Evolutionary conservation across 2,888 invertebrate species (phyloP), one percentile per base, ranked within the genome.

Genomic region (Drosophila mettleri): DNA sequence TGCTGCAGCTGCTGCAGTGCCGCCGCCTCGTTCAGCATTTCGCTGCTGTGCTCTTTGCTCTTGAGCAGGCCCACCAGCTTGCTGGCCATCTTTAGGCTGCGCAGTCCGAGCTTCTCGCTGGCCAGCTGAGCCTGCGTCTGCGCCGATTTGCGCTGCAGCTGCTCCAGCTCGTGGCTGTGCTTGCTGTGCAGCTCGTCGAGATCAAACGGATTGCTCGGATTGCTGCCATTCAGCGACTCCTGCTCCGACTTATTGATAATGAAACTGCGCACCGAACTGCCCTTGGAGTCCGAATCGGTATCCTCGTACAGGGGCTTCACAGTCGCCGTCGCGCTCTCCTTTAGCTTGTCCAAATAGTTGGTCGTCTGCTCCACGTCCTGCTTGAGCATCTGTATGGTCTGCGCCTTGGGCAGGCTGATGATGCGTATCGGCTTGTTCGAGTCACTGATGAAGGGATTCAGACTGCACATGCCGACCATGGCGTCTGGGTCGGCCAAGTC

Each of bases 71-170:
- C 87, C 14, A 89, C 90, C 49, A 90, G 41, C 52, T 89, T 90
- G 43, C 89, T 87, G 36, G 89, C 90, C 67, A 89, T 89, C 55
- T 89, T 90, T 0, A 90, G 59, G 12, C 86, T 78, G 16, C 89
- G 83, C 58, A 84, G 14, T 1, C 78, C 63, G 0, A 67, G 92
- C 91, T 72, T 86, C 71, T 87, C 93, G 88, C 73, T 91, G 88
- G 81, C 92, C 24, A 85, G 43, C 16, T 57, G 79, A 14, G 73
- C 67, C 0, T 41, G 54, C 1, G 60, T 60, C 29, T 91, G 88
- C 0, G 64, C 57, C 29, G 93, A 86, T 91, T 94, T 93, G 90
- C 93, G 90, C 89, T 94, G 92, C 89, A 94, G 80, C 92, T 94
- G 91, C 88, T 94, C 64, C 7, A 90, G 75, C 12, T 90, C 89